A percentile compares a stretch with the other conserved stretches of the same genome.
phyloP scores from a whole-genome alignment of 2,888 invertebrate species.

The Alloplasta piceator region DNA sequence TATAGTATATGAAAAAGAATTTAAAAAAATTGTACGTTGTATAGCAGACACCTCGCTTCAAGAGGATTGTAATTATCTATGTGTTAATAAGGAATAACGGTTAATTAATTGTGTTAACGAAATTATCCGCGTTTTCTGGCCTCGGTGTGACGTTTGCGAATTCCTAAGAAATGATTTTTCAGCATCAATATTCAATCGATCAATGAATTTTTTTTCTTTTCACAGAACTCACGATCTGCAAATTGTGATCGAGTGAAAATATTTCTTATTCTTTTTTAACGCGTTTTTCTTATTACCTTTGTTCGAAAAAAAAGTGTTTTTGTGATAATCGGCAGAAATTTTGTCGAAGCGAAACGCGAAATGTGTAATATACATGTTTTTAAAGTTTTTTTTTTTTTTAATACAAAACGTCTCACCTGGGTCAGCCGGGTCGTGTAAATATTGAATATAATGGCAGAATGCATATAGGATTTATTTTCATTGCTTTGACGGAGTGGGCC shows the following conservation, averaged over 20 bases:
- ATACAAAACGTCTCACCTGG: constrained; percentile 26
- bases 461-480: constrained; percentile 35
- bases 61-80: constrained; percentile 60
- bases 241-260: too few relatives aligned
- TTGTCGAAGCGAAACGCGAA: too few relatives aligned
- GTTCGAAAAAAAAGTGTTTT: too few relatives aligned
- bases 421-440: constrained; percentile 56
- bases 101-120: constrained; percentile 60
- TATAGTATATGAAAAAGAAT: constrained; percentile 47
- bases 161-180: not conserved
- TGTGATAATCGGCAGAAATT: too few relatives aligned
- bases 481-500: constrained; percentile 26
- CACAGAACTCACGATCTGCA: too few relatives aligned
- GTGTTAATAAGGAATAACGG: constrained; percentile 63
- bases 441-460: constrained; percentile 39
- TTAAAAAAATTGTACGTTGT: constrained; percentile 62
- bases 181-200: too few relatives aligned
- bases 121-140: constrained; percentile 53
- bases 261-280: too few relatives aligned
- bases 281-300: too few relatives aligned
- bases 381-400: not conserved
- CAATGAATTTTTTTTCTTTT: too few relatives aligned
- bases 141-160: constrained; percentile 26
- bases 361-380: too few relatives aligned
- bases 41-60: constrained; percentile 52